Conservation (phyloP, 2,888 invertebrate species). For the Aquatica leii region DNA sequence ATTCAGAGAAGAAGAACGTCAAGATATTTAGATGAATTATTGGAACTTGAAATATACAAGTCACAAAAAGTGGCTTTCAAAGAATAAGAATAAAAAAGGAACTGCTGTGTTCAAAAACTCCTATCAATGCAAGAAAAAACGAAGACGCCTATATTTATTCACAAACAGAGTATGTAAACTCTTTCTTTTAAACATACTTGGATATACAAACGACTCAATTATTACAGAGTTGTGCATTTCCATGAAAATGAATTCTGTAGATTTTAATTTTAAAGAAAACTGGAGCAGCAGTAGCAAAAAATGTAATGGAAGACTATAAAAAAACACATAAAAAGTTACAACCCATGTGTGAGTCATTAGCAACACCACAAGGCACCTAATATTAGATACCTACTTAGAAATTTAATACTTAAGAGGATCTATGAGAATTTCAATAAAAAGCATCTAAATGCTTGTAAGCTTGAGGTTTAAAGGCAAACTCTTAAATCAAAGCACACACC, state of each 20-base stretch:
- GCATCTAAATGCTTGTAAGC: conserved; percentile 1
- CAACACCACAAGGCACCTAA: background rate
- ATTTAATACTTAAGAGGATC: background rate
- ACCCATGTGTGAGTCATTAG: conserved; percentile 9
- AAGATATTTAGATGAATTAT: background rate
- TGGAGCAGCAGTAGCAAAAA: background rate
- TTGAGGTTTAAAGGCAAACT: conserved; percentile 5
- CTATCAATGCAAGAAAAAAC: background rate
- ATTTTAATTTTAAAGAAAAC: conserved; percentile 17
- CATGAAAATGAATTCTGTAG: conserved; percentile 19
- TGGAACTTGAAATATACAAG: background rate
- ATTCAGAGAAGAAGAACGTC: background rate
- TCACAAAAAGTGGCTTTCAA: background rate
- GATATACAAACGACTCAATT: conserved; percentile 33
- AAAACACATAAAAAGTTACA: background rate
- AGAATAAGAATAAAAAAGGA: background rate
- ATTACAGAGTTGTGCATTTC: conserved; percentile 29
- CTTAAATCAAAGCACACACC: background rate
- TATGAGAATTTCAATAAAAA: background rate
- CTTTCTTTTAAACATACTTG: conserved; percentile 25
- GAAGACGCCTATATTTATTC: background rate
- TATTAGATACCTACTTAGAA: conserved; percentile 8
- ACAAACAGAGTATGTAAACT: conserved; percentile 23
- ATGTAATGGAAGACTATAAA: background rate
- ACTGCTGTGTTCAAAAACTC: background rate